phyloP scores from a whole-genome alignment of 2,797 vertebrate genomes.

The Myotis vivesi region DNA sequence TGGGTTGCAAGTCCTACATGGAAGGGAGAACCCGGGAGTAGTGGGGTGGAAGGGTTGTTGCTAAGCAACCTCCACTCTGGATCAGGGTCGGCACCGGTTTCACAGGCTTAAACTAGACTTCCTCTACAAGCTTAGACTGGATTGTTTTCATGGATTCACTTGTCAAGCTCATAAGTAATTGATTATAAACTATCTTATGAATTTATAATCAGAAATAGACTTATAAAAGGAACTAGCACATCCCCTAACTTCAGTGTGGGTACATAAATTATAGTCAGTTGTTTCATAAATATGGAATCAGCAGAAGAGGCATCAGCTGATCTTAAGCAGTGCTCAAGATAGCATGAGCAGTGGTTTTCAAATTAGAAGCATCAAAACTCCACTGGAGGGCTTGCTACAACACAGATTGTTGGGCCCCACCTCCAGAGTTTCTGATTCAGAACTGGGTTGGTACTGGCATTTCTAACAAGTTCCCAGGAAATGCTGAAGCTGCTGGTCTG shows the following conservation, averaged over 20 bases:
- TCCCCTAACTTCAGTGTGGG: background rate
- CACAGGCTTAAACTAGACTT: background rate
- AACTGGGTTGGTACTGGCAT: background rate
- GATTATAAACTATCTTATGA: background rate
- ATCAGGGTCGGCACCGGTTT: background rate
- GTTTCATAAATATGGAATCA: background rate
- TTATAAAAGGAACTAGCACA: background rate
- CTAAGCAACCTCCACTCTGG: background rate
- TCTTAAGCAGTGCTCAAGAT: background rate
- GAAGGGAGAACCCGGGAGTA: background rate
- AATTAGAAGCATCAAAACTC: too few relatives aligned
- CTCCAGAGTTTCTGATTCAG: background rate
- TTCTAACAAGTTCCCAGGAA: background rate
- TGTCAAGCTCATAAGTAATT: background rate
- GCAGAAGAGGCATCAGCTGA: background rate
- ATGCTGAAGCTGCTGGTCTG: background rate
- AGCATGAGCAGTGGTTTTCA: background rate
- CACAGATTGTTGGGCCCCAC: background rate
- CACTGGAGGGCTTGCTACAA: background rate
- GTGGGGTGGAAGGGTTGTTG: background rate
- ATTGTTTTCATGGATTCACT: background rate
- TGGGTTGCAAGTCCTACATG: background rate
- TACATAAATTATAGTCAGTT: accelerated
- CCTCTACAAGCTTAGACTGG: background rate
- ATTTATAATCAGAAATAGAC: background rate